Evolutionary conservation across 2,113 vertebrate species (phyloP).

Genomic region (Scartelaos histophorus): DNA sequence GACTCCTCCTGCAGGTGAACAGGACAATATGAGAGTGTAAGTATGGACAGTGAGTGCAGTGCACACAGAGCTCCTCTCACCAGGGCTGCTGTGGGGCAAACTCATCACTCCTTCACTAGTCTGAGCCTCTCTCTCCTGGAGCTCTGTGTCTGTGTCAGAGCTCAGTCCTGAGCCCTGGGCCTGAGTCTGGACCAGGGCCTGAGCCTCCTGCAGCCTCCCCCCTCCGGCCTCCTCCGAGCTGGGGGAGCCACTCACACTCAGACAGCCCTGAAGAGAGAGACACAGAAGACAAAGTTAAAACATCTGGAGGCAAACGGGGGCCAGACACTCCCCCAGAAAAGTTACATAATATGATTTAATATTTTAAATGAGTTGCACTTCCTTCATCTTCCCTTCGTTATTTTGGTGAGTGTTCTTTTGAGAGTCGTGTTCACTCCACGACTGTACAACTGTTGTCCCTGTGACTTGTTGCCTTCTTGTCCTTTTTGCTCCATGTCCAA

Average conservation of each 20-base stretch:
- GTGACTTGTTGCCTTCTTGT: constrained; percentile 21
- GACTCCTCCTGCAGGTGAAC: constrained; percentile 46
- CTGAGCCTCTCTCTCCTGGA: constrained; percentile 58
- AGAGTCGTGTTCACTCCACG: too few species aligned
- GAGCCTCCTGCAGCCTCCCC: constrained; percentile 37
- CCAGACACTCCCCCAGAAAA: too few species aligned
- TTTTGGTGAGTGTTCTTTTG: too few species aligned
- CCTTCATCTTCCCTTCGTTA: too few species aligned
- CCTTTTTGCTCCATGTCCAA: constrained; percentile 2
- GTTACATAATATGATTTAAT: too few species aligned
- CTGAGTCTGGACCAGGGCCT: constrained; percentile 52
- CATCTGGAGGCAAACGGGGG: too few species aligned
- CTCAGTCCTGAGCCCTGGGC: constrained; percentile 42
- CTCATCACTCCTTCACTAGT: constrained; percentile 38
- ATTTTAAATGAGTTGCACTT: too few species aligned
- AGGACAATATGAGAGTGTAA: not conserved
- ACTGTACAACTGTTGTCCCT: constrained; percentile 21
- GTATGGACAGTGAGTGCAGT: not conserved
- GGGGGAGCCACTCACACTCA: constrained; percentile 59
- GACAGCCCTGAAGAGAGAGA: constrained; percentile 43
- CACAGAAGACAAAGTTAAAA: constrained; percentile 1
- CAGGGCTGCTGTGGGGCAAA: constrained; percentile 59
- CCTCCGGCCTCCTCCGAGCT: constrained; percentile 67
- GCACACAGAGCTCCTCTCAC: constrained; percentile 41
- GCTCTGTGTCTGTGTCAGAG: constrained; percentile 42